Conservation (phyloP, 2,888 invertebrate species). For the Amiota minor region DNA sequence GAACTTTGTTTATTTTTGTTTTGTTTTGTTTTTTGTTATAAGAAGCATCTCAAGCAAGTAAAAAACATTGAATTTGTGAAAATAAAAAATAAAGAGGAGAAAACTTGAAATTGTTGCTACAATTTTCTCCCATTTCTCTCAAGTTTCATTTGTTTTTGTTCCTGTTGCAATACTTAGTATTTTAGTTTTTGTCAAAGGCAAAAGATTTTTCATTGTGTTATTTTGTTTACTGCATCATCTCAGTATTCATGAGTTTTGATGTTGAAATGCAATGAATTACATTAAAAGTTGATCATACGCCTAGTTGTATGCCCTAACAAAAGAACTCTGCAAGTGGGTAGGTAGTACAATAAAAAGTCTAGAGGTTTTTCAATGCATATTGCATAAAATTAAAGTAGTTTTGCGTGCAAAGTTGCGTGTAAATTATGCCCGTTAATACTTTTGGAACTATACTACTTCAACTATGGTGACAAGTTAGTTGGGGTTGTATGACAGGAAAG, state of each 20-base stretch:
- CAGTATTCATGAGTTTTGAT: conserved; percentile 26
- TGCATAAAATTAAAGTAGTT: conserved; percentile 21
- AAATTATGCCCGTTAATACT: conserved; percentile 3
- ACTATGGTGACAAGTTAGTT: neutral
- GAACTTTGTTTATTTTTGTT: neutral
- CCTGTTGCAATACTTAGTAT: neutral
- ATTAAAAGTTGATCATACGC: neutral
- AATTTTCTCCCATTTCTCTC: neutral
- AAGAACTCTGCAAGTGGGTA: no score
- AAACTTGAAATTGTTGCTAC: conserved; percentile 23
- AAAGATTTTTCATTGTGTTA: neutral
- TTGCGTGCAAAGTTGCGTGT: conserved; percentile 7
- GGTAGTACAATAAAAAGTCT: no score
- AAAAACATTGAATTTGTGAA: neutral
- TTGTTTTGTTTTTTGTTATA: no score
- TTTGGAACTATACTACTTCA: neutral
- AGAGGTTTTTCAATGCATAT: neutral
- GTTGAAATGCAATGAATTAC: conserved; percentile 17
- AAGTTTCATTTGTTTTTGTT: neutral
- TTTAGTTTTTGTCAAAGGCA: conserved; percentile 18
- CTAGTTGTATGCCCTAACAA: no score
- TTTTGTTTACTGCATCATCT: neutral
- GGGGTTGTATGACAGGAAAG: neutral
- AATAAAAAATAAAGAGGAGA: neutral
- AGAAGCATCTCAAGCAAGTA: neutral